Conservation (phyloP, 2,888 invertebrate species). For the Linyphia triangularis region DNA sequence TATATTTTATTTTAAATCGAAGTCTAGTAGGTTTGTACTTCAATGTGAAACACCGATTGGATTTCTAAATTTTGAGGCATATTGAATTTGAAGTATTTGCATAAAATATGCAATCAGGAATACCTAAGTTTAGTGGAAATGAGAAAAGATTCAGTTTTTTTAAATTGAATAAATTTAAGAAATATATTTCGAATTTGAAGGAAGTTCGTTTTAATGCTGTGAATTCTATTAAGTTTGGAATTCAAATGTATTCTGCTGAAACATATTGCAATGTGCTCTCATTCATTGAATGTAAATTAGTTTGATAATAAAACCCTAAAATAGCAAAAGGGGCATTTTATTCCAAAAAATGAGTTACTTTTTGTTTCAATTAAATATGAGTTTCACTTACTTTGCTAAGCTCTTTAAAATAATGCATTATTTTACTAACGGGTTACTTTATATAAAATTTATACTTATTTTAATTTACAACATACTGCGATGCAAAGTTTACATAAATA, state of each 20-base stretch:
- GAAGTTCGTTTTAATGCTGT: neutral
- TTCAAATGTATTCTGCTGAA: neutral
- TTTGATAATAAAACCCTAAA: neutral
- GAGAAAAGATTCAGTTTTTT: neutral
- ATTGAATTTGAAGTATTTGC: constrained; percentile 31
- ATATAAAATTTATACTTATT: too few relatives aligned
- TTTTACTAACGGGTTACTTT: too few relatives aligned
- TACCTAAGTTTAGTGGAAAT: constrained; percentile 1
- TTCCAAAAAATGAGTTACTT: too few relatives aligned
- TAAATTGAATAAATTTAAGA: neutral
- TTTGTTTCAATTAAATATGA: too few relatives aligned
- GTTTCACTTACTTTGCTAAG: too few relatives aligned
- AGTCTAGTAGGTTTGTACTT: neutral
- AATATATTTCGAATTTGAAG: neutral
- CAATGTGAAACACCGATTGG: neutral
- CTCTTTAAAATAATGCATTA: too few relatives aligned
- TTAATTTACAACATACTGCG: too few relatives aligned
- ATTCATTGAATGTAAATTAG: neutral
- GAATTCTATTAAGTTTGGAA: neutral
- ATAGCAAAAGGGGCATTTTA: neutral
- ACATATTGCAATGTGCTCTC: neutral
- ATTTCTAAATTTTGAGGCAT: neutral
- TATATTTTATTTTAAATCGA: constrained; percentile 18
- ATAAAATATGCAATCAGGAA: constrained; percentile 42
- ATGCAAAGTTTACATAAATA: too few relatives aligned